These are phyloP conservation scores for Drosophila fungiperda DNA, from an alignment of 2,888 invertebrate species.

Conservation along the genomic window DNA sequence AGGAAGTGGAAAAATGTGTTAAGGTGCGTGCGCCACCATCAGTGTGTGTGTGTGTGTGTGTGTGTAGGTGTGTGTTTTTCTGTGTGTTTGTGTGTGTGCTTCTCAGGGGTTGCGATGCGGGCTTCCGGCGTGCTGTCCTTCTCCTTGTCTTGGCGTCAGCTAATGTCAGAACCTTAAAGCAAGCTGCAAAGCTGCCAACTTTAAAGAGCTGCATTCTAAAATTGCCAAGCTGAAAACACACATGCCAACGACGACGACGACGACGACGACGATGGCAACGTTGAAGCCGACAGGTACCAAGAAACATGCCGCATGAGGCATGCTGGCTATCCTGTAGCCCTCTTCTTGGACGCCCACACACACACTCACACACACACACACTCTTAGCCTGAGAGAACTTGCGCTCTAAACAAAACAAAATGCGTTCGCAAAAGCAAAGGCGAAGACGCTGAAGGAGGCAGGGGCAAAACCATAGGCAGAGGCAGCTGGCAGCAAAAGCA, in stretches of 20 bases:
- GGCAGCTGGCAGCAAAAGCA: slow-evolving; percentile 75
- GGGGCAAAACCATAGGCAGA: slow-evolving; percentile 17
- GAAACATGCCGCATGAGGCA: slow-evolving; percentile 63
- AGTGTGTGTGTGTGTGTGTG: slow-evolving; percentile 20
- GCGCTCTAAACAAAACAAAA: slow-evolving; percentile 78
- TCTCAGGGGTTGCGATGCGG: slow-evolving; percentile 37
- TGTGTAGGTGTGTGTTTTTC: slow-evolving; percentile 12
- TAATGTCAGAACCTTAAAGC: slow-evolving; percentile 52
- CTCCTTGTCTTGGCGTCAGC: slow-evolving; percentile 59
- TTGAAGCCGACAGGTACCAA: slow-evolving; percentile 56
- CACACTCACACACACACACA: slow-evolving; percentile 33
- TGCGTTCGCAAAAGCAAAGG: slow-evolving; percentile 62
- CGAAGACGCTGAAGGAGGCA: slow-evolving; percentile 7
- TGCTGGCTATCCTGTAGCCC: slow-evolving; percentile 31
- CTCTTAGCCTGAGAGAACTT: slow-evolving; percentile 36
- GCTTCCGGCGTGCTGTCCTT: slow-evolving; percentile 75
- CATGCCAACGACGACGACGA: slow-evolving; percentile 6
- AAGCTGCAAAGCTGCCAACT: slow-evolving; percentile 43
- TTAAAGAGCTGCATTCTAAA: slow-evolving; percentile 45
- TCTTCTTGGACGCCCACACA: slow-evolving; percentile 30
- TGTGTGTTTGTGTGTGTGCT: slow-evolving; percentile 18
- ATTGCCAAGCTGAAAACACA: slow-evolving; percentile 15
- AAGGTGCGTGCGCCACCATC: slow-evolving; percentile 63
- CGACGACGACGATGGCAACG: slow-evolving; percentile 2
- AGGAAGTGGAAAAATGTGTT: slow-evolving; percentile 79